Conservation (phyloP, 2,888 invertebrate genomes). For the Dromius quadrimaculatus region DNA sequence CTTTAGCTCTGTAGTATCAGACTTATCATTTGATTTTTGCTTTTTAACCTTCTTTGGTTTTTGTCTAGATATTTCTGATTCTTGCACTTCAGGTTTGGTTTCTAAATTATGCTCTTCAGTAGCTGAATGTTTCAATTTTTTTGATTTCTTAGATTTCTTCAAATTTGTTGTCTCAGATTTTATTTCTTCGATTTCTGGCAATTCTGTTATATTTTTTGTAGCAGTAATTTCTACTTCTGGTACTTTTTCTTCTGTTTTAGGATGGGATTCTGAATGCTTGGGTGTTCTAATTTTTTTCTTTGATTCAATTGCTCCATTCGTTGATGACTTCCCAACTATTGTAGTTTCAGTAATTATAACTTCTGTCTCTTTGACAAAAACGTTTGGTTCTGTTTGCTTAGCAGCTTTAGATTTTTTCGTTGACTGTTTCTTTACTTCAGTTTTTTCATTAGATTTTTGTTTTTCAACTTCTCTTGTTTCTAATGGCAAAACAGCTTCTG, state of each 20-base stretch:
- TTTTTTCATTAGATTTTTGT: neutral
- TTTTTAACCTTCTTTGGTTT: conserved; percentile 38
- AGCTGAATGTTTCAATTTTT: conserved; percentile 8
- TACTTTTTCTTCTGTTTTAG: conserved; percentile 14
- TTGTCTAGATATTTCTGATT: neutral
- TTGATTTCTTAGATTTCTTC: conserved; percentile 16
- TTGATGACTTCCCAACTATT: neutral
- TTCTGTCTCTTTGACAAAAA: neutral
- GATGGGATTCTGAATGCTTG: conserved; percentile 13
- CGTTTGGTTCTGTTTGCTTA: neutral
- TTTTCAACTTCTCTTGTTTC: conserved; percentile 57
- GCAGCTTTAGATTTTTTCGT: conserved; percentile 5
- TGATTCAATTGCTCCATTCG: neutral
- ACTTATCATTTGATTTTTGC: conserved; percentile 41
- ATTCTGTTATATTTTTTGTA: neutral
- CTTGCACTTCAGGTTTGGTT: conserved; percentile 10
- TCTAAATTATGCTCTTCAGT: neutral
- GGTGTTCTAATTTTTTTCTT: conserved; percentile 10
- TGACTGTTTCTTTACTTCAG: neutral
- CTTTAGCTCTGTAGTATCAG: neutral
- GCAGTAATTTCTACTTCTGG: neutral
- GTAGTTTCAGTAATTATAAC: neutral
- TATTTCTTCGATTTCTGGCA: neutral
- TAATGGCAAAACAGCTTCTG: conserved; percentile 63
- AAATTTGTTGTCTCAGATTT: neutral